Conservation (phyloP, 1,140 invertebrate species). For the Aphelenchoides besseyi region DNA sequence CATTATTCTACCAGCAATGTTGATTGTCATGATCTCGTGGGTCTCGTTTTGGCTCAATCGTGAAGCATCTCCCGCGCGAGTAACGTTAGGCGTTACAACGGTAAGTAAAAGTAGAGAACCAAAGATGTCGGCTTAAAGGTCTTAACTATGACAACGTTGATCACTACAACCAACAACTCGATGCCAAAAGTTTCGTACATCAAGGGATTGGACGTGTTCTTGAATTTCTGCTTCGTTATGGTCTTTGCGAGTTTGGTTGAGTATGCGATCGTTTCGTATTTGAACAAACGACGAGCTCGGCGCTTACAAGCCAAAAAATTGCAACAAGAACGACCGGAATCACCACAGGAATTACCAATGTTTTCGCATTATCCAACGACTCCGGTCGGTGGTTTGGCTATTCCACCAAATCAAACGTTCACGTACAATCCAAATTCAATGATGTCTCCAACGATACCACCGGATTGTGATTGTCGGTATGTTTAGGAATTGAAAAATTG, state of each 20-base stretch:
- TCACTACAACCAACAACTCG: constrained; percentile 63
- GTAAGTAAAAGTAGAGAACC: constrained; percentile 45
- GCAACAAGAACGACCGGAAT: background rate
- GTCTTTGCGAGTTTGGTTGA: constrained; percentile 63
- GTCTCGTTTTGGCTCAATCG: constrained; percentile 71
- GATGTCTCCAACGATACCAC: background rate
- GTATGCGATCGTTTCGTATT: constrained; percentile 62
- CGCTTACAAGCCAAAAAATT: constrained; percentile 36
- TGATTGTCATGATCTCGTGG: constrained; percentile 98
- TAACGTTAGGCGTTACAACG: constrained; percentile 61
- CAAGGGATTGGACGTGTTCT: constrained; percentile 63
- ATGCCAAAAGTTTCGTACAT: constrained; percentile 63
- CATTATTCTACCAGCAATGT: constrained; percentile 95
- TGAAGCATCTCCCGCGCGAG: constrained; percentile 61
- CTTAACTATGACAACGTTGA: constrained; percentile 63
- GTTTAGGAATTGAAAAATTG: background rate
- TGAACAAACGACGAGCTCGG: constrained; percentile 54
- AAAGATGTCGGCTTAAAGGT: background rate
- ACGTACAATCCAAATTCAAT: constrained; percentile 35
- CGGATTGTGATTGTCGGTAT: constrained; percentile 30
- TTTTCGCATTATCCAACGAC: constrained; percentile 54
- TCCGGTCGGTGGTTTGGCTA: constrained; percentile 42
- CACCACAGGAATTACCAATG: constrained; percentile 33
- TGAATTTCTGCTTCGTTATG: constrained; percentile 63
- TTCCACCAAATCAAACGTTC: constrained; percentile 39